phyloP scores from a whole-genome alignment of 2,888 invertebrate species.

The Strigamia maritima region DNA sequence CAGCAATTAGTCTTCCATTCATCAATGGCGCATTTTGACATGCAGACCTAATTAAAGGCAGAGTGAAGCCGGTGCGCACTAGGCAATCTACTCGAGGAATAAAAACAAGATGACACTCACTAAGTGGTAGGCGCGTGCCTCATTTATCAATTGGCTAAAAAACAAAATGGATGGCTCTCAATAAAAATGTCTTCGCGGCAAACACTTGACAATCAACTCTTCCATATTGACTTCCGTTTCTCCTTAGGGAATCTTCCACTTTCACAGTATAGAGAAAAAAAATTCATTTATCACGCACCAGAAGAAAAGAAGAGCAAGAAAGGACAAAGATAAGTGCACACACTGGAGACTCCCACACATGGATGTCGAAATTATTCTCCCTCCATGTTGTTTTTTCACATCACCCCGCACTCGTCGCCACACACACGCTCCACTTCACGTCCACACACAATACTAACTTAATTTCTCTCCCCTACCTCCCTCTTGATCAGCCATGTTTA shows the following conservation, averaged over 20 bases:
- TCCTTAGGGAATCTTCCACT: constrained; percentile 1
- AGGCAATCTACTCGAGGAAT: not conserved
- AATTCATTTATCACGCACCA: constrained; percentile 19
- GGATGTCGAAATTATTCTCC: constrained; percentile 6
- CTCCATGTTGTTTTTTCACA: constrained; percentile 27
- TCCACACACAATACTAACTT: constrained; percentile 29
- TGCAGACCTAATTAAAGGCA: not conserved
- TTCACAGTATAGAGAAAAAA: not conserved
- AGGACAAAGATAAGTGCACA: constrained; percentile 3
- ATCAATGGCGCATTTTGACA: not conserved
- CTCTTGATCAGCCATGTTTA: constrained; percentile 27
- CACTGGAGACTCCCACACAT: not conserved
- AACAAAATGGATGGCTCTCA: constrained; percentile 7
- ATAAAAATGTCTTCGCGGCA: not conserved
- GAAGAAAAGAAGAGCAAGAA: not conserved
- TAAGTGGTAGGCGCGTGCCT: constrained; percentile 5
- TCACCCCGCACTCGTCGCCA: not conserved
- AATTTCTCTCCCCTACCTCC: constrained; percentile 12
- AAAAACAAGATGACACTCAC: constrained; percentile 14
- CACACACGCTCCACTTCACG: not conserved
- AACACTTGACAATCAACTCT: not conserved
- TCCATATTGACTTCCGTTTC: constrained; percentile 8
- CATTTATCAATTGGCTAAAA: constrained; percentile 2
- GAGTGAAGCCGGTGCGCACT: not conserved
- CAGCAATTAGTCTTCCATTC: constrained; percentile 6